phyloP scores from a whole-genome alignment of 1,140 invertebrate genomes.

The Solen grandis region DNA sequence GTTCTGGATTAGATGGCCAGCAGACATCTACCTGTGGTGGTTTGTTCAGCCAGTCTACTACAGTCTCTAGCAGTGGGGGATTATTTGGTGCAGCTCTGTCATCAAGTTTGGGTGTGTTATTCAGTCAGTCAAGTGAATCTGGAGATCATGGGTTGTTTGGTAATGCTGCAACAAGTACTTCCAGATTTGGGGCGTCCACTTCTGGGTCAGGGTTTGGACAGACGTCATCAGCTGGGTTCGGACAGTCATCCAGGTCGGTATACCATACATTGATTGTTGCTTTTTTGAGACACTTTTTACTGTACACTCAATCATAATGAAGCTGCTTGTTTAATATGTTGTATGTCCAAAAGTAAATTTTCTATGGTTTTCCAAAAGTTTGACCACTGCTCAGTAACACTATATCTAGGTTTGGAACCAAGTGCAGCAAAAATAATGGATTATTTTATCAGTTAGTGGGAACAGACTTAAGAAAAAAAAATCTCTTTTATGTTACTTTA shows the following conservation, averaged over 20 bases:
- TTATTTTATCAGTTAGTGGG: too few relatives aligned
- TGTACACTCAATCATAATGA: too few relatives aligned
- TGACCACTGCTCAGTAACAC: too few relatives aligned
- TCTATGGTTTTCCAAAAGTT: too few relatives aligned
- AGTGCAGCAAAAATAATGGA: too few relatives aligned
- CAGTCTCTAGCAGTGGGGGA: neutral
- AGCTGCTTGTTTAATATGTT: too few relatives aligned
- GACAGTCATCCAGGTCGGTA: conserved; percentile 42
- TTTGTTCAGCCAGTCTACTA: conserved; percentile 49
- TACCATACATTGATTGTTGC: too few relatives aligned
- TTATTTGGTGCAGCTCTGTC: conserved; percentile 38
- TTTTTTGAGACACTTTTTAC: too few relatives aligned
- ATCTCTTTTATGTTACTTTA: too few relatives aligned
- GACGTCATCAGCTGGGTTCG: conserved; percentile 42
- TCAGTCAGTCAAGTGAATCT: conserved; percentile 28
- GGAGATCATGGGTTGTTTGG: conserved; percentile 37
- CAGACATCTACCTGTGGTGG: neutral
- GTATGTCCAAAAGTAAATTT: too few relatives aligned
- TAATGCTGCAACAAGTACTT: conserved; percentile 15
- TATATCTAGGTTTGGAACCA: too few relatives aligned
- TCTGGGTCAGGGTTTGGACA: conserved; percentile 44
- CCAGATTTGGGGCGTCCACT: conserved; percentile 45
- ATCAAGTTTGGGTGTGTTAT: conserved; percentile 17
- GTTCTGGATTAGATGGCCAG: conserved; percentile 42
- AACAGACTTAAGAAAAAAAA: too few relatives aligned